These are phyloP conservation scores for Philereme transversata DNA, from an alignment of 2,888 invertebrate species.

Conservation along the genomic window DNA sequence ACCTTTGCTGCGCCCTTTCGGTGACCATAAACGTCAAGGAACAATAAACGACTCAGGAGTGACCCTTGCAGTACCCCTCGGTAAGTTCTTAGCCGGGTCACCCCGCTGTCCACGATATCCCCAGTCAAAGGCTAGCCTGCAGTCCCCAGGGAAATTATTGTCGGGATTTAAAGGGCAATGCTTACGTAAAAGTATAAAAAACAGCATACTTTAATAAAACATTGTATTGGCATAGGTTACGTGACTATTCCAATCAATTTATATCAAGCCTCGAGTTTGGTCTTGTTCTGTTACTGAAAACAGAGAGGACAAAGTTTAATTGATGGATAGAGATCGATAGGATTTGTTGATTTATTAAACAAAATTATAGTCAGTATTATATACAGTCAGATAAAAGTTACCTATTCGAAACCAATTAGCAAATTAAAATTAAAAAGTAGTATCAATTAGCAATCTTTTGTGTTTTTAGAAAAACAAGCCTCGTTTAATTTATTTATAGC, in stretches of 20 bases:
- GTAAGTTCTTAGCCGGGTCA: constrained; percentile 70
- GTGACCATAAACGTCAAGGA: constrained; percentile 81
- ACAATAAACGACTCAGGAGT: constrained; percentile 76
- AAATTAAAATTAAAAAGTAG: no score
- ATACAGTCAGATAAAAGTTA: constrained; percentile 7
- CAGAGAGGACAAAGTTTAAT: constrained; percentile 37
- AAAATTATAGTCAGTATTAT: no score
- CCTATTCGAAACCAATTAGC: constrained; percentile 15
- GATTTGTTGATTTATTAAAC: constrained; percentile 27
- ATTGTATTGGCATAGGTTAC: constrained; percentile 55
- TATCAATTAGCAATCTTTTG: no score
- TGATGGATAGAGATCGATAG: constrained; percentile 44
- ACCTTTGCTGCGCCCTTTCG: constrained; percentile 75
- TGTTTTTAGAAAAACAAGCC: no score
- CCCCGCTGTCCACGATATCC: constrained; percentile 76
- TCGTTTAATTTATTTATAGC: no score
- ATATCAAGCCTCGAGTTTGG: constrained; percentile 19
- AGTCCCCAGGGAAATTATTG: constrained; percentile 82
- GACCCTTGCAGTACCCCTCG: constrained; percentile 71
- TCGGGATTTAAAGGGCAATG: constrained; percentile 84
- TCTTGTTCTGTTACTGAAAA: constrained; percentile 26
- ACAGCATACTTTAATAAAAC: constrained; percentile 72
- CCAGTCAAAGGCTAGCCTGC: constrained; percentile 77
- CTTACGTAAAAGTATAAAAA: constrained; percentile 77
- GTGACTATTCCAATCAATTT: constrained; percentile 50